Evolutionary conservation across 2,888 invertebrate genomes (phyloP).

Genomic region (Sthenelais limicola): DNA sequence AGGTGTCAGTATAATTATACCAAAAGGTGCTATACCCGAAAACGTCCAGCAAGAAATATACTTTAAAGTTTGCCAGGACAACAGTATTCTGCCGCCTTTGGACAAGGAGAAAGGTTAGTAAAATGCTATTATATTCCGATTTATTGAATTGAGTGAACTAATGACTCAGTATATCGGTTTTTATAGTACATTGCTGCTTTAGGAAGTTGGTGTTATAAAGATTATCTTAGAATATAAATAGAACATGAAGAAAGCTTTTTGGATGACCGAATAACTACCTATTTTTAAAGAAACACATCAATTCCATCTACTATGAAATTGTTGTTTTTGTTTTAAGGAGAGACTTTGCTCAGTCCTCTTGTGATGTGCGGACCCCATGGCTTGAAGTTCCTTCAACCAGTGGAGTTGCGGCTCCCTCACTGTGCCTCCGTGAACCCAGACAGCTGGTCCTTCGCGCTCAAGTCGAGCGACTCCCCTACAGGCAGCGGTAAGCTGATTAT

Average conservation of each 20-base stretch:
- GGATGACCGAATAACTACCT: no score
- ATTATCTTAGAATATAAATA: no score
- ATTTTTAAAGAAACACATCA: no score
- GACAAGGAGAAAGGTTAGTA: constrained; percentile 89
- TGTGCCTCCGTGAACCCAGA: constrained; percentile 74
- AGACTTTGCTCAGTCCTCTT: constrained; percentile 92
- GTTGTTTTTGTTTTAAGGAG: constrained; percentile 78
- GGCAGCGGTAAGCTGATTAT: constrained; percentile 53
- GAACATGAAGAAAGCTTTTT: no score
- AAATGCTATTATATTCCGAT: no score
- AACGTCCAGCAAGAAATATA: constrained; percentile 92
- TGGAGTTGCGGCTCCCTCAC: constrained; percentile 91
- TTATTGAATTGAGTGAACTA: no score
- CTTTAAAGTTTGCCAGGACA: constrained; percentile 84
- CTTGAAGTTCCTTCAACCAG: constrained; percentile 88
- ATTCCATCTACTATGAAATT: no score
- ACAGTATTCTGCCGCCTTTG: constrained; percentile 82
- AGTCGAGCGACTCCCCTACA: constrained; percentile 69
- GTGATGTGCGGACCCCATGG: constrained; percentile 98
- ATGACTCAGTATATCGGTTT: no score
- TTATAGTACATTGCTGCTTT: no score
- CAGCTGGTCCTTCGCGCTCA: constrained; percentile 75
- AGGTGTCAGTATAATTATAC: constrained; percentile 89
- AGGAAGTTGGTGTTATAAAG: no score
- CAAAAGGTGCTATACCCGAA: constrained; percentile 87